phyloP scores from a whole-genome alignment of 2,797 vertebrate species.

The Anniella stebbinsi region DNA sequence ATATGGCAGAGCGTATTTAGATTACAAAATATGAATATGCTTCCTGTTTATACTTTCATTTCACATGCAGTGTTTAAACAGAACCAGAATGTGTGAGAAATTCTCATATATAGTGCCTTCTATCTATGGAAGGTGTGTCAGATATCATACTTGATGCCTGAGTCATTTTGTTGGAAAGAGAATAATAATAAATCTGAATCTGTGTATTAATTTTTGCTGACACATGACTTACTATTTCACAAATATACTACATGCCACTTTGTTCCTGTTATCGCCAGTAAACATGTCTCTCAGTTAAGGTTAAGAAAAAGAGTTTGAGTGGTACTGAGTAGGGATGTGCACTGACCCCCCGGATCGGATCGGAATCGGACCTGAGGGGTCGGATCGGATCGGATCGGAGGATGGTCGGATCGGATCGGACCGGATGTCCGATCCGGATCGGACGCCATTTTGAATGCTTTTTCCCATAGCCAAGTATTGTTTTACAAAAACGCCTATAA shows the following conservation, averaged over 20 bases:
- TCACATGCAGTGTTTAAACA: conserved; percentile 45
- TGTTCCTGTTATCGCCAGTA: conserved; percentile 45
- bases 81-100: conserved; percentile 52
- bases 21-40: conserved; percentile 44
- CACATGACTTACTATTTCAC: conserved; percentile 34
- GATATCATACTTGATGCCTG: conserved; percentile 42
- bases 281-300: conserved; percentile 42
- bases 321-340: too few species aligned
- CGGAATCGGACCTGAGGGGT: too few species aligned
- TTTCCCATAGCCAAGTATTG: too few species aligned
- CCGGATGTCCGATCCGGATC: too few species aligned
- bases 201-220: conserved; percentile 34
- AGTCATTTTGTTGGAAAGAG: conserved; percentile 19
- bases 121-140: conserved; percentile 56
- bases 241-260: conserved; percentile 22
- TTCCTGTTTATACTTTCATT: conserved; percentile 32
- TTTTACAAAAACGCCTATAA: too few species aligned
- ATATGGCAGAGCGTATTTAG: conserved; percentile 19
- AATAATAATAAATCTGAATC: conserved; percentile 42
- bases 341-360: too few species aligned
- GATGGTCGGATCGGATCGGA: too few species aligned
- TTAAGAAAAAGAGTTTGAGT: neutral
- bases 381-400: too few species aligned
- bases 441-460: too few species aligned
- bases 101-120: conserved; percentile 41